Conservation (phyloP, 2,797 vertebrate genomes). For the Melopsittacus undulatus region DNA sequence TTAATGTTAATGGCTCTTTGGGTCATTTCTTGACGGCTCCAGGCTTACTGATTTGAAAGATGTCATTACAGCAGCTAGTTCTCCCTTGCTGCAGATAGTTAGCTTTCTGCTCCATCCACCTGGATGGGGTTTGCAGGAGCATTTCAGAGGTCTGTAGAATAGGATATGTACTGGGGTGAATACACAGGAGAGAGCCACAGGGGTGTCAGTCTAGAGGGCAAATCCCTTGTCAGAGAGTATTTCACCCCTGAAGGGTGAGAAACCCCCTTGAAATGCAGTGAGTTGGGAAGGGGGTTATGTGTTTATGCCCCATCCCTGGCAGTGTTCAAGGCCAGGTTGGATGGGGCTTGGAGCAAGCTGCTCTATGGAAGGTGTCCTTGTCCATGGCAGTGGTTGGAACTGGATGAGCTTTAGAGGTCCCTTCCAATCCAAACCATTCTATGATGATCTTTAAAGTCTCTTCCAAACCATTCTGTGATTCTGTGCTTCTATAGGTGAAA, state of each 20-base stretch:
- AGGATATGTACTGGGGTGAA: rapidly evolving
- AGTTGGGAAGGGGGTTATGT: not conserved
- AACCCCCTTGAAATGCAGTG: not conserved
- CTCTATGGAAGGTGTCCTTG: too few relatives aligned
- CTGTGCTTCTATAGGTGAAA: not conserved
- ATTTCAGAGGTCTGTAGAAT: not conserved
- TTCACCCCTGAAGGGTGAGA: not conserved
- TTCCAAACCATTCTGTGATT: not conserved
- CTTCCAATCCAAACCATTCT: not conserved
- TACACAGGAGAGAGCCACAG: not conserved
- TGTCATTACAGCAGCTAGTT: too few relatives aligned
- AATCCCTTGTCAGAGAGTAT: not conserved
- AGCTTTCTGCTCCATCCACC: too few relatives aligned
- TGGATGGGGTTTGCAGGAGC: rapidly evolving
- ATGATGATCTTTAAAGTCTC: not conserved
- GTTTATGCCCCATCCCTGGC: not conserved
- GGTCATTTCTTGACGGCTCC: too few relatives aligned
- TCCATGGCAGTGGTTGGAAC: not conserved
- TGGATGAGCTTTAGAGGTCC: not conserved
- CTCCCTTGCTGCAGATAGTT: too few relatives aligned
- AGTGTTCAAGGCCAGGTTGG: not conserved
- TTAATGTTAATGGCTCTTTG: too few relatives aligned
- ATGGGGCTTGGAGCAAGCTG: not conserved
- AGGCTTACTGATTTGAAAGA: too few relatives aligned
- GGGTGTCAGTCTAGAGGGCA: not conserved